Evolutionary conservation across 2,888 invertebrate species (phyloP).

Genomic region (Endotricha flammealis): DNA sequence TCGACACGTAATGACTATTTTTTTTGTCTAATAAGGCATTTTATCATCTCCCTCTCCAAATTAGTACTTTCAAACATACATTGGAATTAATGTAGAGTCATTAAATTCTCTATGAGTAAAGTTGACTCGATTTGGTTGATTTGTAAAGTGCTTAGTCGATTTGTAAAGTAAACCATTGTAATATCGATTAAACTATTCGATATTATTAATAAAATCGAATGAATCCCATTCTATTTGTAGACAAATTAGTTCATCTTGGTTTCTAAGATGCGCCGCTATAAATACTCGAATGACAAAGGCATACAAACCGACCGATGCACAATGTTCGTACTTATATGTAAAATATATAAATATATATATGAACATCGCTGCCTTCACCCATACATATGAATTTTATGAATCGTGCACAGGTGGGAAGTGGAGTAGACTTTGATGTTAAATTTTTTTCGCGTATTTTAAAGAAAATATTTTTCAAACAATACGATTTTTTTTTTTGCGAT

Average conservation of each 20-base stretch:
- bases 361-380: constrained; percentile 49
- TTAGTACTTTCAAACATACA: no score
- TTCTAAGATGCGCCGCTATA: constrained; percentile 31
- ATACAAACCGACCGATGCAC: constrained; percentile 27
- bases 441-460: no score
- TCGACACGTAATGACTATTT: no score
- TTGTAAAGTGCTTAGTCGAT: no score
- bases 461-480: no score
- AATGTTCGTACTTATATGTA: constrained; percentile 64
- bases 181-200: not conserved
- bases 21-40: no score
- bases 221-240: constrained; percentile 23
- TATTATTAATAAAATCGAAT: constrained; percentile 4
- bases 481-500: no score
- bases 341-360: constrained; percentile 59
- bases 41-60: no score
- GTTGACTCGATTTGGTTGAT: no score
- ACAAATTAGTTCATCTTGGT: constrained; percentile 41
- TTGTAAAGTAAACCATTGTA: no score
- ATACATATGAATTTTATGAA: constrained; percentile 75
- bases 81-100: no score
- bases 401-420: constrained; percentile 31
- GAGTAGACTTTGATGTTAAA: constrained; percentile 29
- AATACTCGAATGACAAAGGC: constrained; percentile 39
- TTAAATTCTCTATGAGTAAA: no score